phyloP scores from a whole-genome alignment of 2,888 invertebrate genomes.

The Sinelater perroti region DNA sequence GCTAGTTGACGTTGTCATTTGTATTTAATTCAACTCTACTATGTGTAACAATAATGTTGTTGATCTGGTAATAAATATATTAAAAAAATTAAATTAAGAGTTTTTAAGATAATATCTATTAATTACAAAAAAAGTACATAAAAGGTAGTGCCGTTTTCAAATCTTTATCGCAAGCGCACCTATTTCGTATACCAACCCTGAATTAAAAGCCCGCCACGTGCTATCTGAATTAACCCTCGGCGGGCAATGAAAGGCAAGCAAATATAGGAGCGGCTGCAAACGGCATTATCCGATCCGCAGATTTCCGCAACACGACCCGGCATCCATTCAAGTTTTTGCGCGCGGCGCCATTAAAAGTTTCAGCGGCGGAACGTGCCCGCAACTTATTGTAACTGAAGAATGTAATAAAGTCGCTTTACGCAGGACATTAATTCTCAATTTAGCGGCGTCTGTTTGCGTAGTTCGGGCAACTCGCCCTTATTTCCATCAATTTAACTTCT shows the following conservation, averaged over 20 bases:
- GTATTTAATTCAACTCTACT: too few species aligned
- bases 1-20: too few species aligned
- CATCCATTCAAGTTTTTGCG: slow-evolving; percentile 33
- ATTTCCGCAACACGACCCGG: slow-evolving; percentile 16
- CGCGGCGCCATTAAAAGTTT: slow-evolving; percentile 46
- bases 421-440: slow-evolving; percentile 54
- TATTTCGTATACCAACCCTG: too few species aligned
- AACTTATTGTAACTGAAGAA: slow-evolving; percentile 44
- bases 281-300: not conserved
- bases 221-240: slow-evolving; percentile 12
- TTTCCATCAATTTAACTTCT: slow-evolving; percentile 52
- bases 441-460: slow-evolving; percentile 52
- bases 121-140: too few species aligned
- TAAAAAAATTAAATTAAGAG: too few species aligned
- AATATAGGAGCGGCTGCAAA: not conserved
- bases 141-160: too few species aligned
- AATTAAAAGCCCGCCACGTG: not conserved
- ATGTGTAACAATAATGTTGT: too few species aligned
- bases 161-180: too few species aligned
- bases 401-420: slow-evolving; percentile 52
- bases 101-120: too few species aligned
- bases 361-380: slow-evolving; percentile 43
- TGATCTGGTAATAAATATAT: too few species aligned
- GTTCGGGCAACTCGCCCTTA: slow-evolving; percentile 45
- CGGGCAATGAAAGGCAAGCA: slow-evolving; percentile 10